A percentile compares a stretch with the other conserved stretches of the same genome.
These are phyloP conservation scores for zebrafish (Danio rerio) DNA, from an alignment of 2,113 vertebrate genomes.

Conservation along the genomic window DNA sequence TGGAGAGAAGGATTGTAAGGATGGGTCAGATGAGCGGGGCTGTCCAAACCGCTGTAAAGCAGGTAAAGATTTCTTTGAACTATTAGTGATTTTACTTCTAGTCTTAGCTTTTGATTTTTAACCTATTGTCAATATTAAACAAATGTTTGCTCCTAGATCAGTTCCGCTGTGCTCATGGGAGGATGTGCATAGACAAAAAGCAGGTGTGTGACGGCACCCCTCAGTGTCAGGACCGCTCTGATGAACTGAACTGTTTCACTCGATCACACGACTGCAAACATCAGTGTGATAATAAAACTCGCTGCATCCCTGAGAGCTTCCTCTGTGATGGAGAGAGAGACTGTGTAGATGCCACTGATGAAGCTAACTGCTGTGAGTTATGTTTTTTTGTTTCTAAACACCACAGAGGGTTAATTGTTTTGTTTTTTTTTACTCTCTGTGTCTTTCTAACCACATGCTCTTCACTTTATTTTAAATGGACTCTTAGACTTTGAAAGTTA, in stretches of 20 bases:
- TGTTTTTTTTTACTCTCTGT: too few relatives aligned
- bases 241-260: constrained; percentile 78
- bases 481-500: too few relatives aligned
- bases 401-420: too few relatives aligned
- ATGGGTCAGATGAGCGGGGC: constrained; percentile 84
- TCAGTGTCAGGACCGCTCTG: constrained; percentile 83
- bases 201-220: constrained; percentile 81
- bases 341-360: constrained; percentile 82
- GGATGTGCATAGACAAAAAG: constrained; percentile 69
- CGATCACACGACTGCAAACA: constrained; percentile 75
- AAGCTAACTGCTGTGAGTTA: constrained; percentile 77
- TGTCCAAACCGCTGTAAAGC: constrained; percentile 62
- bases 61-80: constrained; percentile 63
- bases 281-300: constrained; percentile 75
- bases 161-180: constrained; percentile 81
- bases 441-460: too few relatives aligned
- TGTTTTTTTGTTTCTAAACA: too few relatives aligned
- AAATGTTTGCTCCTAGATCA: constrained; percentile 57
- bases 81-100: too few relatives aligned
- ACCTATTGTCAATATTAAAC: too few relatives aligned
- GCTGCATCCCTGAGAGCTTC: constrained; percentile 83
- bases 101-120: too few relatives aligned
- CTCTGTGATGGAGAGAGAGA: constrained; percentile 85
- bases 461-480: too few relatives aligned
- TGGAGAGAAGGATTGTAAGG: constrained; percentile 81